phyloP scores from a whole-genome alignment of 2,113 vertebrate species.

The Pangasianodon hypophthalmus region DNA sequence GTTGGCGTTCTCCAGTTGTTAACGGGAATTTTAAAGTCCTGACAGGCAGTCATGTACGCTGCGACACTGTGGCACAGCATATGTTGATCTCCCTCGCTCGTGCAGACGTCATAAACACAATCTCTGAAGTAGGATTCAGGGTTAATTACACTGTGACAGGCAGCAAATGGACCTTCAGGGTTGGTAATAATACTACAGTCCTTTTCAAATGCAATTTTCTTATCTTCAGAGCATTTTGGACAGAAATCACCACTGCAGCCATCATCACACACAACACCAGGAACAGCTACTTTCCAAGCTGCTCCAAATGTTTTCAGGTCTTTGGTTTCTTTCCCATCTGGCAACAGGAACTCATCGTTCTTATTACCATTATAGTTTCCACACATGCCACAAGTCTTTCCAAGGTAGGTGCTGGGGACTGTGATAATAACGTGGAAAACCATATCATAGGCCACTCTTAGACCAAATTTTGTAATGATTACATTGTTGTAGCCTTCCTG shows the following conservation, averaged over 20 bases:
- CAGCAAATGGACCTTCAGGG: slow-evolving; percentile 56
- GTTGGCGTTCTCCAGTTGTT: slow-evolving; percentile 58
- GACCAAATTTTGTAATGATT: slow-evolving; percentile 61
- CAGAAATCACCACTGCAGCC: slow-evolving; percentile 55
- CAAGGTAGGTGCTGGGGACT: slow-evolving; percentile 61
- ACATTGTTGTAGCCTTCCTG: slow-evolving; percentile 25
- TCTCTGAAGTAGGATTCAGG: slow-evolving; percentile 61
- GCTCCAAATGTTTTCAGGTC: slow-evolving; percentile 50
- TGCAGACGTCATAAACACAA: slow-evolving; percentile 62
- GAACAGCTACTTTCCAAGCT: slow-evolving; percentile 59
- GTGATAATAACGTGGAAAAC: slow-evolving; percentile 59
- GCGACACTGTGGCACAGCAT: slow-evolving; percentile 53
- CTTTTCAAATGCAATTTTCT: slow-evolving; percentile 50
- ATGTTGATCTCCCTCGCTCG: slow-evolving; percentile 29
- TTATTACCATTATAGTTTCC: slow-evolving; percentile 64
- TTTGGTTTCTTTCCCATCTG: slow-evolving; percentile 43
- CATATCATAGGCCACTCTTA: slow-evolving; percentile 64
- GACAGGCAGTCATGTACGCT: slow-evolving; percentile 59
- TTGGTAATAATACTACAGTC: slow-evolving; percentile 59
- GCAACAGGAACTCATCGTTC: slow-evolving; percentile 55
- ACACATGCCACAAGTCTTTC: slow-evolving; percentile 65
- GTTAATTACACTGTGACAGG: slow-evolving; percentile 58
- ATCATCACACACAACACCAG: slow-evolving; percentile 54
- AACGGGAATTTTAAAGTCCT: slow-evolving; percentile 47
- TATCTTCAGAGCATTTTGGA: slow-evolving; percentile 17